Evolutionary conservation across 2,888 invertebrate genomes (phyloP).

Genomic region (Alentia gelatinosa): DNA sequence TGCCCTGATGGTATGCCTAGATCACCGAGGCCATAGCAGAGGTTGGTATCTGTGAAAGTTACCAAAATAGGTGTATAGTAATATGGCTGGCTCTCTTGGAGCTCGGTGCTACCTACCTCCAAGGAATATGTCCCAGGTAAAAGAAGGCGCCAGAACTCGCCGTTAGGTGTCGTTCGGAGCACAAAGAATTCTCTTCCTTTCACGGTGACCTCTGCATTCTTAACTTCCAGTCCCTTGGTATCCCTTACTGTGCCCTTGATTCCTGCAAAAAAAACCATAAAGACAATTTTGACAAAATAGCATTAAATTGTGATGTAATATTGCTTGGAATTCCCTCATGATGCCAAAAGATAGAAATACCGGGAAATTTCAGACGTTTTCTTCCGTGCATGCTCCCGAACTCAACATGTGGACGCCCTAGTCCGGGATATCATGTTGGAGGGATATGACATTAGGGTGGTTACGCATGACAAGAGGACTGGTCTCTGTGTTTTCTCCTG

Average conservation of each 20-base stretch:
- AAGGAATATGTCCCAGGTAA: slow-evolving; percentile 92
- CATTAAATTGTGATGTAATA: too few species aligned
- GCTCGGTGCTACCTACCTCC: slow-evolving; percentile 84
- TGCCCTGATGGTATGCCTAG: background rate
- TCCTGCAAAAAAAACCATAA: slow-evolving; percentile 79
- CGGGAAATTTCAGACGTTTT: too few species aligned
- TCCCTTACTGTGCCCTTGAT: slow-evolving; percentile 90
- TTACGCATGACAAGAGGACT: too few species aligned
- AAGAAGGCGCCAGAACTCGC: slow-evolving; percentile 95
- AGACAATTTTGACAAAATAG: too few species aligned
- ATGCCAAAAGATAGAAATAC: too few species aligned
- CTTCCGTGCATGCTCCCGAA: too few species aligned
- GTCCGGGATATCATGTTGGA: too few species aligned
- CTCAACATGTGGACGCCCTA: too few species aligned
- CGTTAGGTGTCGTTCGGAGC: slow-evolving; percentile 81
- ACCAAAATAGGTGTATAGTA: background rate
- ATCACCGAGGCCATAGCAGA: background rate
- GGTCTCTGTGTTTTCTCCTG: too few species aligned
- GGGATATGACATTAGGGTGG: too few species aligned
- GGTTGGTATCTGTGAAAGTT: background rate
- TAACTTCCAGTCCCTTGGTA: slow-evolving; percentile 63
- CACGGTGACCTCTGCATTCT: slow-evolving; percentile 83
- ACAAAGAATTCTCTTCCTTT: slow-evolving; percentile 85
- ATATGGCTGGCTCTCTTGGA: background rate
- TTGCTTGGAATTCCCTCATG: too few species aligned